phyloP scores from a whole-genome alignment of 2,113 vertebrate genomes.

The Furnarius figulus region DNA sequence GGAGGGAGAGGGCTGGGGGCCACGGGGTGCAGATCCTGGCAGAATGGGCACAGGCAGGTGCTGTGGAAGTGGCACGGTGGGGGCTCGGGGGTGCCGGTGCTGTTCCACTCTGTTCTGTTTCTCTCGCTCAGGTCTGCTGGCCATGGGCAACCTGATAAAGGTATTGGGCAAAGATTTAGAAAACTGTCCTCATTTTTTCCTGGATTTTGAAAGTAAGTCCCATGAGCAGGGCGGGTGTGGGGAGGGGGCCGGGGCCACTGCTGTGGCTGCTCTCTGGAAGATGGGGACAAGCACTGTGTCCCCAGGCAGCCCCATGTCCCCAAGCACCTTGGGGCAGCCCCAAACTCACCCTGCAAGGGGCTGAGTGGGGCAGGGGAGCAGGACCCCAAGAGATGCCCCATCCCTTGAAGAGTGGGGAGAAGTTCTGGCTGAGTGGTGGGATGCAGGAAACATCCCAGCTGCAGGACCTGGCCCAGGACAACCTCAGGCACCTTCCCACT shows the following conservation, averaged over 20 bases:
- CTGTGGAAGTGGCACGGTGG: not conserved
- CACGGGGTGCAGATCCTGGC: rapidly evolving
- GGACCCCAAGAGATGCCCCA: not conserved
- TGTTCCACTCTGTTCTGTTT: conserved; percentile 76
- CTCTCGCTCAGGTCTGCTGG: conserved; percentile 87
- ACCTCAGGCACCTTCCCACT: rapidly evolving
- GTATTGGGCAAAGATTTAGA: conserved; percentile 98
- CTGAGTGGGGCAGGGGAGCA: not conserved
- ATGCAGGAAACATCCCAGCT: not conserved
- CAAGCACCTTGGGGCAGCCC: not conserved
- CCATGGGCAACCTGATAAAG: conserved; percentile 98
- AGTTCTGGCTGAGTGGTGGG: rapidly evolving
- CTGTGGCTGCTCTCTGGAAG: not conserved
- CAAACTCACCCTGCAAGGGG: rapidly evolving
- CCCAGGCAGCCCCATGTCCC: not conserved
- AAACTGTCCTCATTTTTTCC: conserved; percentile 98
- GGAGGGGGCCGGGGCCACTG: not conserved
- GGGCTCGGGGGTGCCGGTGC: not conserved
- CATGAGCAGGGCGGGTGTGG: not conserved
- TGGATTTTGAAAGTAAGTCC: conserved; percentile 99
- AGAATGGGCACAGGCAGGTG: not conserved
- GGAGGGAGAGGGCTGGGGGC: not conserved
- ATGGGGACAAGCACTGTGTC: not conserved
- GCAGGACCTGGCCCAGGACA: not conserved
- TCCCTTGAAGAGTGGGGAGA: not conserved